Evolutionary conservation across 2,113 vertebrate species (phyloP).

Genomic region (Sterrhoptilus dennistouni): DNA sequence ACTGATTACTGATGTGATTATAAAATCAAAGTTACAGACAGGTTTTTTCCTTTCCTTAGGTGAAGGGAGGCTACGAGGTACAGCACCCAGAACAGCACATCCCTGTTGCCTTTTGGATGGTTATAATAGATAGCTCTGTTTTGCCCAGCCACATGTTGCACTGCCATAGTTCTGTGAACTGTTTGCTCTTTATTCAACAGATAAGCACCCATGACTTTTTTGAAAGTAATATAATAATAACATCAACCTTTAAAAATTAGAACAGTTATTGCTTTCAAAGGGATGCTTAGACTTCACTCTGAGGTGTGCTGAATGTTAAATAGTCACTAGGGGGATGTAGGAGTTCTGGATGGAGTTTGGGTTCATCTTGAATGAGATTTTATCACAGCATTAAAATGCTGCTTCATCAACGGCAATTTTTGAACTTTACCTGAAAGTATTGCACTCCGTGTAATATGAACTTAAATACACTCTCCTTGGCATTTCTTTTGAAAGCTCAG

Average conservation of each 20-base stretch:
- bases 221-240: not conserved
- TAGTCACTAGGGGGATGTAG: not conserved
- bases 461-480: not conserved
- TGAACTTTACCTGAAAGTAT: not conserved
- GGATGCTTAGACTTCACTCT: not conserved
- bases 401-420: not conserved
- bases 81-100: not conserved
- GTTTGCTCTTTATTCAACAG: not conserved
- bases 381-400: not conserved
- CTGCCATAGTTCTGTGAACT: not conserved
- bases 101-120: not conserved
- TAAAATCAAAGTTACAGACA: not conserved
- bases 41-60: not conserved
- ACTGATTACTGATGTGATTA: not conserved
- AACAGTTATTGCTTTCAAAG: not conserved
- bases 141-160: not conserved
- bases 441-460: not conserved
- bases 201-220: not conserved
- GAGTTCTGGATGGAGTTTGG: not conserved
- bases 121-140: not conserved
- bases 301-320: constrained; percentile 4
- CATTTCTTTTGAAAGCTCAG: not conserved
- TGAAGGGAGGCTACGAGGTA: not conserved
- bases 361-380: not conserved
- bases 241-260: not conserved